Evolutionary conservation across 2,888 invertebrate genomes (phyloP), one percentile per base, ranked within the genome.

Genomic region (Parascotia fuliginaria): DNA sequence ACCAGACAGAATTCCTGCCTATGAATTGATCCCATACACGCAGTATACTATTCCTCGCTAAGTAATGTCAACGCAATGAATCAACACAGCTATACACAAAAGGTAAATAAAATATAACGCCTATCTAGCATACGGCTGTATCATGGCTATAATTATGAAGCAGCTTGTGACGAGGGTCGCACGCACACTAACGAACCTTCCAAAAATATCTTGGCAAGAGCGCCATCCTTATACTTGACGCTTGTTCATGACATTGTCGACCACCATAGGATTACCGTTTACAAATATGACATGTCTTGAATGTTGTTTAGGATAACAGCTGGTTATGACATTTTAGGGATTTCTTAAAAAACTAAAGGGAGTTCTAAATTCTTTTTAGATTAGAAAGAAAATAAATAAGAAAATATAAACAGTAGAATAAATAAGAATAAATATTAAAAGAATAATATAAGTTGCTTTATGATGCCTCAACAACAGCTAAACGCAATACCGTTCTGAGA

Each of bases 101-200:
- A 37, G 12, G 24, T 37, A 22, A 12, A 22, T 24, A 24, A 19
- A 27, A 13, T 37, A 22, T 1, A 11, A 2, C 9, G 24, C 24
- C 9, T 24, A 36, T 11, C 4, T 24, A 24, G 5, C 7, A 7
- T 11, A 15, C 6, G 43, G 32, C 37, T 46, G 27, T 53, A 70
- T 65, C 56, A 51, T 65, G 61, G 65, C 60, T 69, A 75, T 81
- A 79, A 80, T 80, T 79, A 81, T 74, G 70, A 77, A 69, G 70
- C 62, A 72, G 69, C 58, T 61, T 56, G 53, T 87, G 87, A 87
- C 85, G 80, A 86, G 87, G 87, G 87, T 87, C 81, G 65, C 58
- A 62, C 70, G 55, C 65, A 74, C 86, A 87, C 83, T 79, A 80
- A 81, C 60, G 75, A 61, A 67, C 68, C 62, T 68, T 68, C 62